Base-by-base conservation (phyloP, 2,888 invertebrate genomes). In the Archips xylosteana region DNA sequence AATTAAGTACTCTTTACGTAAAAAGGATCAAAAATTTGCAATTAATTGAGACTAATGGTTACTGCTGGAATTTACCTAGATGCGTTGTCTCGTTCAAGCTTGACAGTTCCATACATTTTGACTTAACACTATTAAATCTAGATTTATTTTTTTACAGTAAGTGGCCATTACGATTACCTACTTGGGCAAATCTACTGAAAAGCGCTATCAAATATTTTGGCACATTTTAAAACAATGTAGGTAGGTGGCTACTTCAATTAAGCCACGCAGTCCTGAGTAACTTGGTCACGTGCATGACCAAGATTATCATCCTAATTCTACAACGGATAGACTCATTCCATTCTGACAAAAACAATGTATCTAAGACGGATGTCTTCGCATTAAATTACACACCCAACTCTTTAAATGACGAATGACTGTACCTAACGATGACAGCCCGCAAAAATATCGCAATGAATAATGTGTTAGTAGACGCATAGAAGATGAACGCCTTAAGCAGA, bases 401-500 rank as follows among this genome's bases (percentile, higher is more conserved):
- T 54, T 51, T n/a, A 49, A 66, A 71, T 76, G 76, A 77, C 77
- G 75, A 77, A 77, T 76, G 69, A 61, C 73, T 39, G 39, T 39
- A 39, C 39, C 39, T 65, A 64, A 65, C 64, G 60, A 67, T 47
- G 67, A 59, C 71, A 54, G 42, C 60, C 69, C 66, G 57, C 75
- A 62, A 76, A 77, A 76, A 78, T 78, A 77, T 75, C 71, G 39
- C 45, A 69, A 73, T 79, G 78, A 78, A 75, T 79, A 78, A 78
- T 62, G 63, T 61, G 71, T 13, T 69, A 66, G 59, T 69, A 75
- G 39, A 4, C 39, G 39, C 72, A 74, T 73, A 76, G 75, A 76
- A 79, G 81, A 81, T 77, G 84, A 87, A 85, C 86, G 82, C 92
- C 92, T 82, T 92, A 91, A 82, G 85, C 81, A 90, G 92, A 85